Conservation (phyloP, 1,140 invertebrate genomes). For the Sweltsa coloradensis region DNA sequence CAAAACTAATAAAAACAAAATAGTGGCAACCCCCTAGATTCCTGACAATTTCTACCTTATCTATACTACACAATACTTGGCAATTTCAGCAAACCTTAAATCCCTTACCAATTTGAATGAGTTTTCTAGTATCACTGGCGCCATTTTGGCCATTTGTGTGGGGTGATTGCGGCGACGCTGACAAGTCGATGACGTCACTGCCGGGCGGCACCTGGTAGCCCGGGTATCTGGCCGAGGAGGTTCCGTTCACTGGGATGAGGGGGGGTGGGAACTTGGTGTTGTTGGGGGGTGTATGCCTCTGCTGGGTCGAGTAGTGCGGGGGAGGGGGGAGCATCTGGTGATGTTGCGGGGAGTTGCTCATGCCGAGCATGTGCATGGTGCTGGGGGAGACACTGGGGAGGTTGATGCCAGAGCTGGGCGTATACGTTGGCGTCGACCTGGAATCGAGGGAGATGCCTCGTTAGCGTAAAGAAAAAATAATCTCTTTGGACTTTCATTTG, state of each 20-base stretch:
- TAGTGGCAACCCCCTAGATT: too few species aligned
- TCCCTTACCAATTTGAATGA: constrained; percentile 53
- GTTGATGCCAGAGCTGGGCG: constrained; percentile 31
- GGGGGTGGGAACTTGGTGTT: constrained; percentile 40
- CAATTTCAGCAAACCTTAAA: too few species aligned
- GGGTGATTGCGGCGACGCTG: constrained; percentile 23
- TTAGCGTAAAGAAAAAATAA: neutral
- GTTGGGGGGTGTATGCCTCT: constrained; percentile 32
- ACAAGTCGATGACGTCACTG: constrained; percentile 23
- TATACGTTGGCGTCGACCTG: constrained; percentile 5
- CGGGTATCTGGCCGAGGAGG: constrained; percentile 10
- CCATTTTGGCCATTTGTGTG: constrained; percentile 19
- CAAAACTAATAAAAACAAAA: too few species aligned
- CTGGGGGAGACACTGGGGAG: constrained; percentile 3
- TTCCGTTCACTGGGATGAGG: constrained; percentile 35
- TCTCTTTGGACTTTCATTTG: constrained; percentile 22
- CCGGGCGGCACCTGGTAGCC: constrained; percentile 9
- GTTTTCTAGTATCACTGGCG: constrained; percentile 34
- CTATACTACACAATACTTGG: too few species aligned
- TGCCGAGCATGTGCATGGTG: constrained; percentile 7
- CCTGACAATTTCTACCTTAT: too few species aligned
- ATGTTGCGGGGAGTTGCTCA: constrained; percentile 1
- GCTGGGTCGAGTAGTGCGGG: constrained; percentile 31
- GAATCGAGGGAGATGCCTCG: neutral
- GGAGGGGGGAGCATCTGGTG: constrained; percentile 15